These are phyloP conservation scores for Tapirus indicus DNA, from an alignment of 2,797 vertebrate species.

Conservation along the genomic window DNA sequence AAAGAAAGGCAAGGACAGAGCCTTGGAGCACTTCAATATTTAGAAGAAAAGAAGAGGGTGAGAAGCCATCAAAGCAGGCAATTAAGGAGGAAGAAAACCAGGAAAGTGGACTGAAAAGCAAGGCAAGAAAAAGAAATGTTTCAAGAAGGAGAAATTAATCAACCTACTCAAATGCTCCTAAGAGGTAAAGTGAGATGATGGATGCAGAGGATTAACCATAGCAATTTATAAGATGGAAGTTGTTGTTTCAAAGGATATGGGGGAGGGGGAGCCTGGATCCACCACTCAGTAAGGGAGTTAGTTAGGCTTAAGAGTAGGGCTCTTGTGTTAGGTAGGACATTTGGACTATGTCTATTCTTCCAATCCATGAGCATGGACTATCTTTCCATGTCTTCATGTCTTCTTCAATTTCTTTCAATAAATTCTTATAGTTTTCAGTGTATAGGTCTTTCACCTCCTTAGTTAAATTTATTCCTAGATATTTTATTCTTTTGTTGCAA, in stretches of 20 bases:
- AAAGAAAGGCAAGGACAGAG: neutral
- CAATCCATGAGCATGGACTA: too few relatives aligned
- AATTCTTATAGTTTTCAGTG: too few relatives aligned
- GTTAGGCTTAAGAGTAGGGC: neutral
- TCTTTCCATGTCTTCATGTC: too few relatives aligned
- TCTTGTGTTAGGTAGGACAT: too few relatives aligned
- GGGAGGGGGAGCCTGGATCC: neutral
- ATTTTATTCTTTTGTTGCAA: too few relatives aligned
- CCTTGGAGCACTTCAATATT: neutral
- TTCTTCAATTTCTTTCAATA: too few relatives aligned
- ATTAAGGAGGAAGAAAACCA: neutral
- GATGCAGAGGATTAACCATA: neutral
- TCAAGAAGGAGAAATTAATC: neutral
- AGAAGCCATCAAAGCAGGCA: neutral
- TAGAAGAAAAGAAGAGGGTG: slow-evolving; percentile 16
- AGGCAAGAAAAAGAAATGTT: neutral
- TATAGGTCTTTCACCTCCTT: too few relatives aligned
- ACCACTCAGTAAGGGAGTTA: neutral
- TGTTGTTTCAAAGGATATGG: neutral
- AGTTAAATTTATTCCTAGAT: too few relatives aligned
- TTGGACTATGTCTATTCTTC: too few relatives aligned
- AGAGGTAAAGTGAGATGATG: neutral
- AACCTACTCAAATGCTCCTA: neutral
- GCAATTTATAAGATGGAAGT: neutral
- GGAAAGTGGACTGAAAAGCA: neutral